These are phyloP conservation scores for Lypha dubia DNA, from an alignment of 2,888 invertebrate species.

Conservation along the genomic window DNA sequence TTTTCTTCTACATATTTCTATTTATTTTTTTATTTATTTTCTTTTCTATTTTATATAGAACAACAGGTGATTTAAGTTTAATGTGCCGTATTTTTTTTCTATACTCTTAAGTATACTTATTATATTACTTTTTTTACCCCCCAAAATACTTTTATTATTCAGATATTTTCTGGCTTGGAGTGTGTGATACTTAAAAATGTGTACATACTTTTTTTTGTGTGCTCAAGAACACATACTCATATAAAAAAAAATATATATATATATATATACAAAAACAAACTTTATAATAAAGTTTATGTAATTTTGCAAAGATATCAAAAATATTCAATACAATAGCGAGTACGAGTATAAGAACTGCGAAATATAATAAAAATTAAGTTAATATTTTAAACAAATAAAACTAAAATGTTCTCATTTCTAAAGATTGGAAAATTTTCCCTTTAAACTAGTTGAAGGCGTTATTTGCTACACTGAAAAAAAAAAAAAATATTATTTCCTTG, in stretches of 20 bases:
- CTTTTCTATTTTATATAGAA: constrained; percentile 56
- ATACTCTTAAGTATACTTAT: not conserved
- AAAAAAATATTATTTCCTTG: too few species aligned
- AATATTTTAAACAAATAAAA: not conserved
- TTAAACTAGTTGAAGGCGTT: constrained; percentile 49
- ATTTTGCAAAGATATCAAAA: not conserved
- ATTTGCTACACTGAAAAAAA: too few species aligned
- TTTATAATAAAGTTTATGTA: constrained; percentile 36
- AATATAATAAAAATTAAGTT: too few species aligned
- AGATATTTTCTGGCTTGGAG: not conserved
- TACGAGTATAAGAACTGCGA: too few species aligned
- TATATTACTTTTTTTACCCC: not conserved
- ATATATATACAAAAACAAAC: constrained; percentile 1
- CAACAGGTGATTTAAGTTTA: constrained; percentile 71
- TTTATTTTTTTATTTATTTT: constrained; percentile 9
- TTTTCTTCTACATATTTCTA: too few species aligned
- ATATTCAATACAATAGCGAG: constrained; percentile 10
- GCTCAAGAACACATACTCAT: constrained; percentile 26
- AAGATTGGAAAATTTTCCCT: constrained; percentile 42
- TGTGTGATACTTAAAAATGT: constrained; percentile 41
- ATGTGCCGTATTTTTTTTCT: constrained; percentile 60
- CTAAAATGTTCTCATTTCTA: constrained; percentile 7
- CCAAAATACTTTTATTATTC: constrained; percentile 20
- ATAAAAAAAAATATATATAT: constrained; percentile 11
- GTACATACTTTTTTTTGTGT: constrained; percentile 23